These are phyloP conservation scores for Brachylomia viminalis DNA, from an alignment of 2,888 invertebrate genomes.

Conservation along the genomic window DNA sequence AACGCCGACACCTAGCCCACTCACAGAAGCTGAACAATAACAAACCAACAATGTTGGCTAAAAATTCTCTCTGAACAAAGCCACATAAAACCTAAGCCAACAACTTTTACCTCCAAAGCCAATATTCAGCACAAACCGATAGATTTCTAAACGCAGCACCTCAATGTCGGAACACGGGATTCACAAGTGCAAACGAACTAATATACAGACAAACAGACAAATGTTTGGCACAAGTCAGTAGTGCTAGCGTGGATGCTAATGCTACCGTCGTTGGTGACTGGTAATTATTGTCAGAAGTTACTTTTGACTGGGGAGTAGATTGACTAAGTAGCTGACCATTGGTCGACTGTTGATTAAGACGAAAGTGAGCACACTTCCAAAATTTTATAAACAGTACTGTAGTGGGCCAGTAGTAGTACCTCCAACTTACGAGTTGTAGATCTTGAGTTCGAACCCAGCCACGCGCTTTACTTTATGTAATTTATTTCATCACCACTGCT, in stretches of 20 bases:
- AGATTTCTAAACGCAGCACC: slow-evolving; percentile 77
- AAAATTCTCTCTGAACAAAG: slow-evolving; percentile 52
- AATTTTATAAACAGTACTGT: no score
- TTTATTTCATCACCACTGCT: not conserved
- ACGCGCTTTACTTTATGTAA: not conserved
- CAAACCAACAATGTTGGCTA: slow-evolving; percentile 33
- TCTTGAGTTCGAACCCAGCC: no score
- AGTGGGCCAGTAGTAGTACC: no score
- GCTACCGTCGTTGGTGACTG: not conserved
- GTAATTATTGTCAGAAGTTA: not conserved
- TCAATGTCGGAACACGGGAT: slow-evolving; percentile 73
- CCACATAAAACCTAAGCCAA: slow-evolving; percentile 57
- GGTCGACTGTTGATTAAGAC: not conserved
- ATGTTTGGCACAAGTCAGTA: slow-evolving; percentile 36
- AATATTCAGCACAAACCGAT: slow-evolving; percentile 71
- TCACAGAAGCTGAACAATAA: slow-evolving; percentile 44
- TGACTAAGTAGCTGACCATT: no score
- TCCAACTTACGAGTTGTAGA: no score
- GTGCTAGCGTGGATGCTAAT: slow-evolving; percentile 9
- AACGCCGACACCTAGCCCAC: slow-evolving; percentile 31
- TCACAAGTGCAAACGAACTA: slow-evolving; percentile 71
- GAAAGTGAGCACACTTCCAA: not conserved
- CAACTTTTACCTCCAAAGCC: slow-evolving; percentile 65
- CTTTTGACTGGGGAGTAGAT: not conserved
- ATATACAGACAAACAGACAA: slow-evolving; percentile 53